These are phyloP conservation scores for Uria aalge DNA, from an alignment of 2,113 vertebrate species.

Conservation along the genomic window DNA sequence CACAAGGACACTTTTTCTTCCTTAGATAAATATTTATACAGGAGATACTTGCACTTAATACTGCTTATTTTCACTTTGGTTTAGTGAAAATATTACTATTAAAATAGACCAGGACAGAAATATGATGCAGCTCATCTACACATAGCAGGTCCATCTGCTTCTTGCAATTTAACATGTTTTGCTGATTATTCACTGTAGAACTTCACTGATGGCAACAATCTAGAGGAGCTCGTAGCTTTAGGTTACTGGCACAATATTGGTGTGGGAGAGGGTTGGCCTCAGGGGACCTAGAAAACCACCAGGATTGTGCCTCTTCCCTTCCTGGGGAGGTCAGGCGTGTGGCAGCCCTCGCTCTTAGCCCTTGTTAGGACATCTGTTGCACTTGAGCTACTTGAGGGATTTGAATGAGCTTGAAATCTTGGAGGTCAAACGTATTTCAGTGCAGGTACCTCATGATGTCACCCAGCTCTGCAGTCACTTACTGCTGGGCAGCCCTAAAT, in stretches of 20 bases:
- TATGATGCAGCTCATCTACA: not conserved
- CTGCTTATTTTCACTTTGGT: not conserved
- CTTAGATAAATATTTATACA: conserved; percentile 7
- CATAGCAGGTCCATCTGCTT: not conserved
- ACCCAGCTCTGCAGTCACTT: not conserved
- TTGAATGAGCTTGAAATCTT: not conserved
- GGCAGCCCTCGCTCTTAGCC: not conserved
- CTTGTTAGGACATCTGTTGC: not conserved
- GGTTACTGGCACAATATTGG: not conserved
- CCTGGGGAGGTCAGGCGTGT: not conserved
- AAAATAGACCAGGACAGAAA: not conserved
- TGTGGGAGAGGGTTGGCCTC: not conserved
- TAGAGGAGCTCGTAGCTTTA: not conserved
- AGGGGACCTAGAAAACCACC: not conserved
- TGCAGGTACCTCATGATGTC: not conserved
- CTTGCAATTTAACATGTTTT: not conserved
- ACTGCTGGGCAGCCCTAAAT: accelerated
- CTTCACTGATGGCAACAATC: not conserved
- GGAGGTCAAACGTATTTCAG: not conserved
- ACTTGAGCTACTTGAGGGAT: not conserved
- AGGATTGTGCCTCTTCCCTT: not conserved
- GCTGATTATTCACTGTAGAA: not conserved
- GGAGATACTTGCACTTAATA: not conserved
- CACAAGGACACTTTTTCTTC: conserved; percentile 22
- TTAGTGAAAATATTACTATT: not conserved